A percentile compares a stretch with the other conserved stretches of the same genome.
Conservation (phyloP, 2,113 vertebrate species). For the Peromyscus californicus region DNA sequence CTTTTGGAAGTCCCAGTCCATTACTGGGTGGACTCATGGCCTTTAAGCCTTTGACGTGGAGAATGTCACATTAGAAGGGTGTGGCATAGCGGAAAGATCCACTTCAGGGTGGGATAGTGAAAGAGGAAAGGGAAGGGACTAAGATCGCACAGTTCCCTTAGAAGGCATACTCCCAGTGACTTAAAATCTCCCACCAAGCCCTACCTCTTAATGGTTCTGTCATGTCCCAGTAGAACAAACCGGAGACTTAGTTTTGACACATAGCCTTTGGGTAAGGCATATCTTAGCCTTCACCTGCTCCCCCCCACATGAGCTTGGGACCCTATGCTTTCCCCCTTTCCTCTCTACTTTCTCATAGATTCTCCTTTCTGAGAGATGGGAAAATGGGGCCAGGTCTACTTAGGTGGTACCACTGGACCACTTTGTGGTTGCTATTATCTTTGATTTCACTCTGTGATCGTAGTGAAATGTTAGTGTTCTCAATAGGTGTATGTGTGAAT, state of each 20-base stretch:
- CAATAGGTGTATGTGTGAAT: background rate
- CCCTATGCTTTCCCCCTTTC: background rate
- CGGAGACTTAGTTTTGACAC: background rate
- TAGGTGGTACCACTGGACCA: background rate
- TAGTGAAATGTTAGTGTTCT: background rate
- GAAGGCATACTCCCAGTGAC: background rate
- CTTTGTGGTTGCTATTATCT: background rate
- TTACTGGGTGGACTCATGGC: background rate
- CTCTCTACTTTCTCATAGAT: background rate
- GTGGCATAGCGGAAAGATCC: background rate
- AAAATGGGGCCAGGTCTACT: background rate
- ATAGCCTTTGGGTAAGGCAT: background rate
- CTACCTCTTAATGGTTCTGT: background rate
- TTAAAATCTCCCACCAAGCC: background rate
- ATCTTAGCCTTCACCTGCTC: conserved; percentile 33
- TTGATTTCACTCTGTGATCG: background rate
- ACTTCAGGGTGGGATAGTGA: background rate
- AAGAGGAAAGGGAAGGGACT: background rate
- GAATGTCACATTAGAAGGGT: background rate
- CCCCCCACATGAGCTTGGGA: background rate
- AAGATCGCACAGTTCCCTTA: background rate
- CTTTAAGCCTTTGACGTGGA: background rate
- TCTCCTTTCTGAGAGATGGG: background rate
- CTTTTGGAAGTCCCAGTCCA: background rate
- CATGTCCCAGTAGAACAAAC: background rate